Evolutionary conservation across 2,888 invertebrate species (phyloP).

Genomic region (Craniophora ligustri): DNA sequence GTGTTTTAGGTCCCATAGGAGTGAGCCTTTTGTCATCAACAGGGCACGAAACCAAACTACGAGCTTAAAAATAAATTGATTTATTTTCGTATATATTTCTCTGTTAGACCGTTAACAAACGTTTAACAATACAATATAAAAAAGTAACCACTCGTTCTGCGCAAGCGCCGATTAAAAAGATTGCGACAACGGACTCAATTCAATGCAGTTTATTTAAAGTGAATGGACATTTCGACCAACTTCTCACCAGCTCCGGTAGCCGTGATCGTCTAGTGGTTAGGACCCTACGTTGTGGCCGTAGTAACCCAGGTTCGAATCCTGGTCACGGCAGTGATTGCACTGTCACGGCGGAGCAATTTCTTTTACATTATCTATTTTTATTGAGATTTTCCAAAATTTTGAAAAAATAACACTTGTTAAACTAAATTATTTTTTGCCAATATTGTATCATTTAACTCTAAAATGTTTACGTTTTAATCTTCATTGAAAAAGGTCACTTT

Average conservation of each 20-base stretch:
- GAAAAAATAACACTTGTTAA: no score
- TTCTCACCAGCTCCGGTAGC: constrained; percentile 64
- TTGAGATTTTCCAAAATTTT: background rate
- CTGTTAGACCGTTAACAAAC: no score
- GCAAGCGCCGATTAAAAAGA: background rate
- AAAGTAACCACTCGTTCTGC: background rate
- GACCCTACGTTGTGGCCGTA: constrained; percentile 92
- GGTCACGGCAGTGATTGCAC: constrained; percentile 74
- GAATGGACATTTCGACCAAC: background rate
- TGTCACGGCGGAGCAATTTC: constrained; percentile 67
- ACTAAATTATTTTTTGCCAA: no score
- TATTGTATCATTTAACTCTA: no score
- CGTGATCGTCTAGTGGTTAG: constrained; percentile 92
- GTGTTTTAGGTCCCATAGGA: no score
- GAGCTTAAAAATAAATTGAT: no score
- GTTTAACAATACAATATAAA: background rate
- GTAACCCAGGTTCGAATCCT: constrained; percentile 91
- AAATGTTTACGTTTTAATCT: no score
- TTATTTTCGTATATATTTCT: no score
- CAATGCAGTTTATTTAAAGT: background rate
- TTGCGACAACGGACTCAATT: background rate
- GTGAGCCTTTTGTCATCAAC: no score
- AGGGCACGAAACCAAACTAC: no score
- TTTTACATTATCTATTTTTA: background rate
- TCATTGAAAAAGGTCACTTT: no score